These are phyloP conservation scores for Tolmerus cingulatus DNA, from an alignment of 2,888 invertebrate species.

Conservation along the genomic window DNA sequence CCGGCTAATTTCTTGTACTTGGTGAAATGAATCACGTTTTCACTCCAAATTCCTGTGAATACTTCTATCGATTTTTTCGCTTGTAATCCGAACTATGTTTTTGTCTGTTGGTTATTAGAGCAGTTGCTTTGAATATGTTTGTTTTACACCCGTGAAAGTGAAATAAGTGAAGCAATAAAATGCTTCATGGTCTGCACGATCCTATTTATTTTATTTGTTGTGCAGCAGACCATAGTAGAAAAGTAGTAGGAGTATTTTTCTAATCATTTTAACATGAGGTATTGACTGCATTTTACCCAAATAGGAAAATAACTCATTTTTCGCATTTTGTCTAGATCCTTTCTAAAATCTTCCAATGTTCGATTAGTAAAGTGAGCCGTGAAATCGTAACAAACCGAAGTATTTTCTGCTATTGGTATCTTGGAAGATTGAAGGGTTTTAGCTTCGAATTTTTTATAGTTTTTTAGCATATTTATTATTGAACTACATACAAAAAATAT, in stretches of 20 bases:
- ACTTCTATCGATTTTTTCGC: neutral
- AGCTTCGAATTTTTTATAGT: too few species aligned
- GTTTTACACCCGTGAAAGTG: neutral
- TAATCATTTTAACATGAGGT: neutral
- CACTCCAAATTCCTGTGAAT: constrained; percentile 17
- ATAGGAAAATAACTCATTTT: too few species aligned
- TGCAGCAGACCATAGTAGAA: neutral
- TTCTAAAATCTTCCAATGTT: too few species aligned
- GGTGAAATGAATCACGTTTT: constrained; percentile 37
- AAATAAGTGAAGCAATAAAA: neutral
- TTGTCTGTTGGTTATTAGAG: neutral
- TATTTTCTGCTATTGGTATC: too few species aligned
- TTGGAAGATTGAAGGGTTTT: too few species aligned
- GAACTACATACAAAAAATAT: too few species aligned
- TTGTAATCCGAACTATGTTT: neutral
- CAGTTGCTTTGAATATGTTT: neutral
- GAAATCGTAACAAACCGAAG: too few species aligned
- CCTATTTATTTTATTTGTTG: neutral
- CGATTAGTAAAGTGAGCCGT: too few species aligned
- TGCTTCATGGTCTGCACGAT: neutral
- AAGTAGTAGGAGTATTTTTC: neutral
- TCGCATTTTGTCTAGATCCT: too few species aligned
- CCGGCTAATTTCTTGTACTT: constrained; percentile 17
- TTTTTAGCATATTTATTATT: too few species aligned
- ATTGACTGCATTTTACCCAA: too few species aligned